These are phyloP conservation scores for Rotaria socialis DNA, from an alignment of 2,888 invertebrate genomes.

Conservation along the genomic window DNA sequence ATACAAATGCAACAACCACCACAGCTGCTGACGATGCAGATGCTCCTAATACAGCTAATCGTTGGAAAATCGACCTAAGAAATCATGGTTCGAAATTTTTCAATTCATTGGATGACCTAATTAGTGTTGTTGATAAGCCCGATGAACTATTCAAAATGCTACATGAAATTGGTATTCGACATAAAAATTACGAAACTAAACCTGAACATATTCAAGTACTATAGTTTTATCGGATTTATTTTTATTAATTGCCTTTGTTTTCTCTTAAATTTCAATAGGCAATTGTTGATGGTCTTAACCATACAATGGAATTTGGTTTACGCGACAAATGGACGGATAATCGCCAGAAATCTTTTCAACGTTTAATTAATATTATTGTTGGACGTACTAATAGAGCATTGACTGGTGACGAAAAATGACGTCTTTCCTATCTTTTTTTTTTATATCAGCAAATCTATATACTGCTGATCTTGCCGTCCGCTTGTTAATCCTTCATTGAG, in stretches of 20 bases:
- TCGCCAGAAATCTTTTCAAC: constrained; percentile 22
- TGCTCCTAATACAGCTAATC: constrained; percentile 22
- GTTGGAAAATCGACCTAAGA: constrained; percentile 30
- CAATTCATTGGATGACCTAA: constrained; percentile 10
- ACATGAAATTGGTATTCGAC: neutral
- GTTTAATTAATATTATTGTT: constrained; percentile 34
- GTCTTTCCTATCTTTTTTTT: neutral
- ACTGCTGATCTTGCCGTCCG: constrained; percentile 23
- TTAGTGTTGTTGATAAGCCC: neutral
- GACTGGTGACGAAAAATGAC: constrained; percentile 19
- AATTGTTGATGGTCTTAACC: constrained; percentile 20
- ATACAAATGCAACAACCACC: constrained; percentile 2
- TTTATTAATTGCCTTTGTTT: neutral
- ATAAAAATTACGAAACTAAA: neutral
- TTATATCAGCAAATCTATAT: neutral
- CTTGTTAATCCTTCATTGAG: constrained; percentile 1
- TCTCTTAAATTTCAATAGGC: neutral
- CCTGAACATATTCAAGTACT: constrained; percentile 22
- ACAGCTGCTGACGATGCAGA: neutral
- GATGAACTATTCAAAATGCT: constrained; percentile 9
- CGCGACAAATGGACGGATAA: constrained; percentile 24
- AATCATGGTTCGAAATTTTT: constrained; percentile 34
- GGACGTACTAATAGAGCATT: constrained; percentile 2
- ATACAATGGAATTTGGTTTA: constrained; percentile 39
- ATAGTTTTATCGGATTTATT: neutral